Evolutionary conservation across 2,797 vertebrate genomes (phyloP).

Genomic region (Euthynnus affinis): DNA sequence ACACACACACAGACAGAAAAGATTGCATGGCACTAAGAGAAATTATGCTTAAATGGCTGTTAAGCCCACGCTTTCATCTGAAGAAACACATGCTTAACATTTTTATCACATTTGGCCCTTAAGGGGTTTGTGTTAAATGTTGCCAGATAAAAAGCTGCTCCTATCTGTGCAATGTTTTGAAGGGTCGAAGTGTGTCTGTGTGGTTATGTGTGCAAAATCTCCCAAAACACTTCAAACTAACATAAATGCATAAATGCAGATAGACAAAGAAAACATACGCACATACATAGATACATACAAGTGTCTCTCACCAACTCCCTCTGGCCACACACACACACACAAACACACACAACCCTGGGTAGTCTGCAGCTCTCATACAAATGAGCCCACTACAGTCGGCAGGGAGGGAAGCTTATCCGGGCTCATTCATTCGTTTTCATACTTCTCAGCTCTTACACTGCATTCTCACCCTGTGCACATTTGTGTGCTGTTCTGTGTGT

Average conservation of each 20-base stretch:
- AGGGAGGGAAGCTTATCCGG: conserved; percentile 45
- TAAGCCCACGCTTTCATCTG: conserved; percentile 36
- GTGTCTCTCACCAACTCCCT: conserved; percentile 7
- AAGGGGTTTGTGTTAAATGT: conserved; percentile 27
- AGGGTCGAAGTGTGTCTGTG: background rate
- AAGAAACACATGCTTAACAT: conserved; percentile 46
- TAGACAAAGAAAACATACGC: background rate
- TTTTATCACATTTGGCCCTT: conserved; percentile 26
- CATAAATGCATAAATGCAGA: conserved; percentile 16
- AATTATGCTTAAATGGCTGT: conserved; percentile 43
- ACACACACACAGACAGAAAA: background rate
- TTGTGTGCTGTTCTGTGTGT: conserved; percentile 16
- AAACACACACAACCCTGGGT: conserved; percentile 17
- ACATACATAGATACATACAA: conserved; percentile 5
- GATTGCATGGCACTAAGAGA: conserved; percentile 16
- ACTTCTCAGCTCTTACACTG: conserved; percentile 35
- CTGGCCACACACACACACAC: conserved; percentile 11
- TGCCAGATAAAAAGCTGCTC: background rate
- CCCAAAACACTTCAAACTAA: background rate
- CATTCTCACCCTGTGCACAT: conserved; percentile 50
- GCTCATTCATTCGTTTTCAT: conserved; percentile 62
- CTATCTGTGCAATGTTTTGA: background rate
- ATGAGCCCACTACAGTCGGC: conserved; percentile 45
- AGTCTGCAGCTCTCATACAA: conserved; percentile 37
- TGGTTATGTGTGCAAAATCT: conserved; percentile 18